Conservation (phyloP, 2,113 vertebrate genomes). For the Erythrocercus mccallii region DNA sequence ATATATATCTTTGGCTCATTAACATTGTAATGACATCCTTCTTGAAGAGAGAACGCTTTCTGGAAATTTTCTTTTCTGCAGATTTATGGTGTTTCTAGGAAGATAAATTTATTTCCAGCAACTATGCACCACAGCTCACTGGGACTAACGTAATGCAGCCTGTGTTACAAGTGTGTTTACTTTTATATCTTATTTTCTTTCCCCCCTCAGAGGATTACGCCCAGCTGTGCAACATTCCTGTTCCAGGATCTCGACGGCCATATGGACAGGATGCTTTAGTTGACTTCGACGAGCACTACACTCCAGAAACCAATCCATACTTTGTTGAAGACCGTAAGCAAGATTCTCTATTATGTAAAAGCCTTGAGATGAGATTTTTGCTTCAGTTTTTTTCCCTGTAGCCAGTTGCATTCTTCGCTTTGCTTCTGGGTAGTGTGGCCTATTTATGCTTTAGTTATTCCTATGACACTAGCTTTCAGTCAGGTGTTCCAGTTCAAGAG, state of each 20-base stretch:
- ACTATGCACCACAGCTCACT: not conserved
- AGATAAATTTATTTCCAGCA: slow-evolving; percentile 47
- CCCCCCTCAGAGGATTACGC: slow-evolving; percentile 82
- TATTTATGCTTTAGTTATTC: not conserved
- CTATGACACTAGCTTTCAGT: not conserved
- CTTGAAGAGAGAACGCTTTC: not conserved
- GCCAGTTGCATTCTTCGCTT: not conserved
- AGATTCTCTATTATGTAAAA: not conserved
- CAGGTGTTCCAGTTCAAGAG: slow-evolving; percentile 15
- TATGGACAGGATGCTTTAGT: slow-evolving; percentile 89
- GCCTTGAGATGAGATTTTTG: not conserved
- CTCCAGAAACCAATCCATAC: slow-evolving; percentile 72
- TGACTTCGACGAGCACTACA: slow-evolving; percentile 76
- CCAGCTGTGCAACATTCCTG: slow-evolving; percentile 87
- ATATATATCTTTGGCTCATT: slow-evolving; percentile 20
- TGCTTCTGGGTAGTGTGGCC: not conserved
- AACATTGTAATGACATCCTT: slow-evolving; percentile 22
- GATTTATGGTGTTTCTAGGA: slow-evolving; percentile 52
- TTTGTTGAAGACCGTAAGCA: slow-evolving; percentile 87
- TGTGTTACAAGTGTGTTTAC: slow-evolving; percentile 28
- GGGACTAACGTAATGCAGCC: slow-evolving; percentile 15
- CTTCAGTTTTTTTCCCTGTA: not conserved
- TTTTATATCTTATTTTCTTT: slow-evolving; percentile 39
- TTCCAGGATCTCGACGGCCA: slow-evolving; percentile 70
- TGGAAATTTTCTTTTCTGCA: not conserved